phyloP scores from a whole-genome alignment of 2,888 invertebrate genomes.

The Acanthopleura granulata region DNA sequence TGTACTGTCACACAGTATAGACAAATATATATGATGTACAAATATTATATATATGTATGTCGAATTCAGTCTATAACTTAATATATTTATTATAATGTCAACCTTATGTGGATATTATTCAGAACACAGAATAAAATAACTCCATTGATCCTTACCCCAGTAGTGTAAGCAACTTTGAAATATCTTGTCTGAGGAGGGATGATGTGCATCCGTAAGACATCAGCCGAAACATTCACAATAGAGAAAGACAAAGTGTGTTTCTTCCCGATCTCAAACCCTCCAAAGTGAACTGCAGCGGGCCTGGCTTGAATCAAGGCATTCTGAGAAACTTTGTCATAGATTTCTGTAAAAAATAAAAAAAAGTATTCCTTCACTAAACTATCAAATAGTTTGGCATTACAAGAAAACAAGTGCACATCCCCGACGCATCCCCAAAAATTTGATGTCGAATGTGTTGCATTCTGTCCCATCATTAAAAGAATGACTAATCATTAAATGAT shows the following conservation, averaged over 20 bases:
- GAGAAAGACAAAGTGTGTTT: conserved; percentile 50
- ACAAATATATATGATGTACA: too few species aligned
- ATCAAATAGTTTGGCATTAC: neutral
- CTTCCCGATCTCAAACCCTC: conserved; percentile 64
- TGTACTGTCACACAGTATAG: too few species aligned
- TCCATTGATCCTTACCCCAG: conserved; percentile 52
- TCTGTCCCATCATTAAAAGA: too few species aligned
- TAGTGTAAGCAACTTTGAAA: conserved; percentile 67
- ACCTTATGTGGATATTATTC: too few species aligned
- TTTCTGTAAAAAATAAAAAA: conserved; percentile 53
- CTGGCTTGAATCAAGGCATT: conserved; percentile 63
- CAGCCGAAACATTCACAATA: conserved; percentile 65
- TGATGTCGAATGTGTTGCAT: too few species aligned
- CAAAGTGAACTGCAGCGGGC: conserved; percentile 66
- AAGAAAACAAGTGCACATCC: too few species aligned
- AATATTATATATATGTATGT: too few species aligned
- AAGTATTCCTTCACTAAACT: neutral
- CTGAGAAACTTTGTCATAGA: conserved; percentile 63
- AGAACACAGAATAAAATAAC: neutral
- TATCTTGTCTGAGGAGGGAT: conserved; percentile 68
- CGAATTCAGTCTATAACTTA: too few species aligned
- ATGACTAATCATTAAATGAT: too few species aligned
- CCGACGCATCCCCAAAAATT: too few species aligned
- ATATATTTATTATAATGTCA: too few species aligned
- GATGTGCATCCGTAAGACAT: conserved; percentile 66